Evolutionary conservation across 2,888 invertebrate genomes (phyloP).

Genomic region (Lathronympha strigana): DNA sequence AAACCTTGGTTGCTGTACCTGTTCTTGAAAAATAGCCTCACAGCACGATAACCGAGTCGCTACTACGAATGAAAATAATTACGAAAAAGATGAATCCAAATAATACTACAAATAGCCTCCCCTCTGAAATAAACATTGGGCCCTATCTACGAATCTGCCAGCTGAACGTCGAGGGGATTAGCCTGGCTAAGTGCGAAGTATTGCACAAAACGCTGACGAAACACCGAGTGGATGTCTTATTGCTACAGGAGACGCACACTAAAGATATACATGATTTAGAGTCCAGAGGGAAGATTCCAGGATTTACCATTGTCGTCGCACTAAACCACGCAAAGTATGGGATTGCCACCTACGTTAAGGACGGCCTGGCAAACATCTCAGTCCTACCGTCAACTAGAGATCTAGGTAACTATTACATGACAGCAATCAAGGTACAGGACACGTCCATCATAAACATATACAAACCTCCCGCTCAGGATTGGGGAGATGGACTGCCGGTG

Average conservation of each 20-base stretch:
- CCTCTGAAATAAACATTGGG: background rate
- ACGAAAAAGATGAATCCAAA: background rate
- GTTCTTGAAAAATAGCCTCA: background rate
- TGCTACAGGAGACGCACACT: background rate
- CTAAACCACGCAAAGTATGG: background rate
- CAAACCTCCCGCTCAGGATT: background rate
- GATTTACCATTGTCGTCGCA: background rate
- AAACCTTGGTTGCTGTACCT: slow-evolving; percentile 1
- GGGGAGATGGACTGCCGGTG: background rate
- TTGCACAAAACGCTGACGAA: background rate
- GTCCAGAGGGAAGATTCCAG: background rate
- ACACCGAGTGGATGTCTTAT: background rate
- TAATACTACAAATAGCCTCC: background rate
- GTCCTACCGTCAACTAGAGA: background rate
- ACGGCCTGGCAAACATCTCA: background rate
- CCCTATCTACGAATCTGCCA: background rate
- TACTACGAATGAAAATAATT: background rate
- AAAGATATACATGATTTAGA: background rate
- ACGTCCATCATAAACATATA: background rate
- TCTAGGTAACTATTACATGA: background rate
- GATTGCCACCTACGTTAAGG: background rate
- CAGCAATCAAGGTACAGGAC: background rate
- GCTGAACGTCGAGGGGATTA: too few relatives aligned
- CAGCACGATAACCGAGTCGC: background rate
- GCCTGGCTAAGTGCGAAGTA: background rate